Conservation (phyloP, 2,888 invertebrate genomes). For the Ypsolopha sequella region DNA sequence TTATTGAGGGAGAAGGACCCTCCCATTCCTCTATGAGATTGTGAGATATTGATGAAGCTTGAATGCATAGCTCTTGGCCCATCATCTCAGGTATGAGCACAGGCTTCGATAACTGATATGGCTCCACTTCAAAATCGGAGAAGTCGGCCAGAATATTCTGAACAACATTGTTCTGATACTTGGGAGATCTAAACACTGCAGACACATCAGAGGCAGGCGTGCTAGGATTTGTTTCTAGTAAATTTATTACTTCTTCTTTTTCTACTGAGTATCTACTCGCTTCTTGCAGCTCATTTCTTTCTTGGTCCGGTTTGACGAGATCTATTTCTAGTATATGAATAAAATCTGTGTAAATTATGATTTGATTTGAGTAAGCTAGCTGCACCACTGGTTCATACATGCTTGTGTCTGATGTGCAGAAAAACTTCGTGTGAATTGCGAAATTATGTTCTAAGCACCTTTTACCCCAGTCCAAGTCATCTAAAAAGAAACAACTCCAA, state of each 20-base stretch:
- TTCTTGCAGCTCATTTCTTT: constrained; percentile 32
- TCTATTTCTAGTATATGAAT: constrained; percentile 82
- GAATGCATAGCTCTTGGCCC: constrained; percentile 60
- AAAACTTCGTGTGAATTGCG: constrained; percentile 92
- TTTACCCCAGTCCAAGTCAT: constrained; percentile 72
- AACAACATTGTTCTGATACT: constrained; percentile 67
- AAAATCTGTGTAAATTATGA: constrained; percentile 88
- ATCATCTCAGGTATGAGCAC: constrained; percentile 56
- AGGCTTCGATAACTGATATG: constrained; percentile 48
- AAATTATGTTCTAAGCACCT: constrained; percentile 90
- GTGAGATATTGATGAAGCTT: constrained; percentile 57
- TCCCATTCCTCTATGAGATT: constrained; percentile 67
- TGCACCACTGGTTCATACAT: constrained; percentile 79
- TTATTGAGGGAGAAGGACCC: constrained; percentile 56
- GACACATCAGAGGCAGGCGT: constrained; percentile 53
- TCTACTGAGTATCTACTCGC: constrained; percentile 45
- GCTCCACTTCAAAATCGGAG: constrained; percentile 72
- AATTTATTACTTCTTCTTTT: constrained; percentile 38
- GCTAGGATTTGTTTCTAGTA: constrained; percentile 41
- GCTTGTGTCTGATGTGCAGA: constrained; percentile 88
- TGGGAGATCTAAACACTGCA: constrained; percentile 59
- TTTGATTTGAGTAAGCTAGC: constrained; percentile 78
- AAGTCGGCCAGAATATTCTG: constrained; percentile 74
- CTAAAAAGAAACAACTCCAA: constrained; percentile 20
- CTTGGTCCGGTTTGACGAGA: constrained; percentile 55